Base-by-base conservation (phyloP, 2,113 vertebrate genomes). In the Gymnobelideus leadbeateri region DNA sequence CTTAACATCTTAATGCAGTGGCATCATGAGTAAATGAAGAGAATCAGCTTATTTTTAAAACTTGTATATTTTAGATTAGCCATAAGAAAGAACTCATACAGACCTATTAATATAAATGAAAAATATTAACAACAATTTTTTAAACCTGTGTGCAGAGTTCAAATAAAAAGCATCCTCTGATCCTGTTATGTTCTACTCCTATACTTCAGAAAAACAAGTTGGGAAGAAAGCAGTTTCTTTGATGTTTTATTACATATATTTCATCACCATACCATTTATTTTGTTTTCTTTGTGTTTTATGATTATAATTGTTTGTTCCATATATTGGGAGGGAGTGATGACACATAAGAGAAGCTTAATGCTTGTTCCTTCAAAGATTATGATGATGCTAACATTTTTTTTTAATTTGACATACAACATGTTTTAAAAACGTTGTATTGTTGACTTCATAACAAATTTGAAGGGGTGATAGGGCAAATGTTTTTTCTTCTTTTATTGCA, bases 1-100 rank as follows among this genome's bases (percentile, higher is more conserved):
- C 25, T 96, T 97, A 94, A 96, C 96, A 97, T 89, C 47, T 94
- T 94, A 94, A 94, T 92, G 68, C 95, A 97, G 90, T 37, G 11
- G 90, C 90, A 91, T 96, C 91, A 68, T n/a, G 95, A 94, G 96
- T 97, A 97, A 97, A 97, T 92, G 94, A 97, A 95, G 95, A 95
- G 94, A 97, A 91, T 1, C 0, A 12, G 4, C 26, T 93, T 90
- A 91, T 90, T 53, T 53, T 89, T 24, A 54, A 54, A 54, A 54
- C 21, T 89, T 11, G 91, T 55, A 95, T 96, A 96, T 97, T 96
- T 97, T 93, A 97, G 68, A 97, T 97, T 95, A 96, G 55, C 94
- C 95, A 95, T 77, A 92, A 96, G 94, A 95, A 94, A 92, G 57
- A 97, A 97, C 89, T 95, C 97, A 97, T 37, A 54, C 92, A 95